Evolutionary conservation across 2,888 invertebrate genomes (phyloP), one percentile per base, ranked within the genome.

Genomic region (Cantharis rustica): DNA sequence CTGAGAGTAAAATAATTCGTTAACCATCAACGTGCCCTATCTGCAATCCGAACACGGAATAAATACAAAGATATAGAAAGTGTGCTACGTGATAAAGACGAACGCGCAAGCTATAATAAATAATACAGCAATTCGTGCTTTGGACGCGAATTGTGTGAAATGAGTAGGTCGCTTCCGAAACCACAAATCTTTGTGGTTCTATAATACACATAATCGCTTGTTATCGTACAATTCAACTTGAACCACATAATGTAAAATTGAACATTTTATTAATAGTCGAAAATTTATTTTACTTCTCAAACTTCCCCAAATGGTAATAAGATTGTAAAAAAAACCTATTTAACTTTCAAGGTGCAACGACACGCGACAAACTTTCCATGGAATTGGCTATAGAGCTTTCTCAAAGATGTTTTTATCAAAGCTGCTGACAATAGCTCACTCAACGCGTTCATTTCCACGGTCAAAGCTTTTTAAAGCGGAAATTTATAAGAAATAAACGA

Each of bases 81-180:
- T 84, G 81, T 75, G 81, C 81, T 83, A 85, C 85, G 85, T 85
- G 85, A 84, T 85, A 84, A 84, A 84, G 85, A 84, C 83, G 83
- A 83, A 79, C 75, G 80, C 77, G 81, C 79, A 80, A 79, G 83
- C 84, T 80, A 83, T 85, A 84, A 86, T 86, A 86, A 86, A 86
- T 86, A 86, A 86, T 85, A 83, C 83, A 84, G 83, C 78, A 79
- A 82, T 84, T 83, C 82, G 83, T 83, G 82, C 80, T 81, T 76
- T 78, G 81, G 79, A 74, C 79, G 76, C 76, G 78, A 79, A 79
- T 79, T 78, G 79, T 78, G 74, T 72, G 75, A 79, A 79, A 79
- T 78, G 72, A 79, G 78, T 73, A 64, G 69, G 68, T 71, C 62
- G 73, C 61, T 73, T 71, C 73, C 72, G 69, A 66, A 77, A 78